A percentile compares a stretch with the other conserved stretches of the same genome.
Evolutionary conservation across 2,888 invertebrate species (phyloP).

Genomic region (Heteropelma amictum): DNA sequence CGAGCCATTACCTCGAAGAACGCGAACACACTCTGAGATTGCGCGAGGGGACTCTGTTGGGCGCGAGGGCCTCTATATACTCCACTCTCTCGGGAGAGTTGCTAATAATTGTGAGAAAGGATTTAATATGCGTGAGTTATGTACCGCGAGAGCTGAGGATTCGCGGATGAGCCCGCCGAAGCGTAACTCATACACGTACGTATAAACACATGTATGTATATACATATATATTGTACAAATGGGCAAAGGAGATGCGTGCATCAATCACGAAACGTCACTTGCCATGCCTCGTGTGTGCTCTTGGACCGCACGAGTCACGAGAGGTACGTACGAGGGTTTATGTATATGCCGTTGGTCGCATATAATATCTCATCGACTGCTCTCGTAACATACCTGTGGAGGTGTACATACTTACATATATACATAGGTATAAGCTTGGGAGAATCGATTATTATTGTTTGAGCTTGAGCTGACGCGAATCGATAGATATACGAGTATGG

Average conservation of each 20-base stretch:
- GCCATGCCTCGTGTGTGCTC: constrained; percentile 17
- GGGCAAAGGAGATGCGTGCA: constrained; percentile 55
- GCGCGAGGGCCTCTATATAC: constrained; percentile 29
- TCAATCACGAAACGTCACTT: constrained; percentile 63
- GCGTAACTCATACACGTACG: constrained; percentile 29
- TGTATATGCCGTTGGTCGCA: constrained; percentile 11
- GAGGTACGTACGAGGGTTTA: neutral
- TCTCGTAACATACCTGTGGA: constrained; percentile 11
- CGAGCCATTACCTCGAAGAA: constrained; percentile 49
- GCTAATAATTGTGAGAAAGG: constrained; percentile 66
- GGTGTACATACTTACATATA: neutral
- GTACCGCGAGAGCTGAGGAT: constrained; percentile 28
- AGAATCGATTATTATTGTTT: constrained; percentile 47
- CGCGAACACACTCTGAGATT: constrained; percentile 42
- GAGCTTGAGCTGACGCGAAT: constrained; percentile 19
- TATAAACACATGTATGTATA: neutral
- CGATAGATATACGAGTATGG: constrained; percentile 11
- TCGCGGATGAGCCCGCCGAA: constrained; percentile 36
- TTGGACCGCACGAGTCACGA: constrained; percentile 51
- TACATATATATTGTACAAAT: neutral
- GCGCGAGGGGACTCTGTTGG: constrained; percentile 37
- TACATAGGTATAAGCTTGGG: constrained; percentile 13
- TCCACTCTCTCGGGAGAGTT: constrained; percentile 43
- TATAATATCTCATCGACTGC: constrained; percentile 30
- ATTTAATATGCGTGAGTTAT: constrained; percentile 63